These are phyloP conservation scores for Zaprionus nigranus DNA, from an alignment of 1,140 invertebrate species.

Conservation along the genomic window DNA sequence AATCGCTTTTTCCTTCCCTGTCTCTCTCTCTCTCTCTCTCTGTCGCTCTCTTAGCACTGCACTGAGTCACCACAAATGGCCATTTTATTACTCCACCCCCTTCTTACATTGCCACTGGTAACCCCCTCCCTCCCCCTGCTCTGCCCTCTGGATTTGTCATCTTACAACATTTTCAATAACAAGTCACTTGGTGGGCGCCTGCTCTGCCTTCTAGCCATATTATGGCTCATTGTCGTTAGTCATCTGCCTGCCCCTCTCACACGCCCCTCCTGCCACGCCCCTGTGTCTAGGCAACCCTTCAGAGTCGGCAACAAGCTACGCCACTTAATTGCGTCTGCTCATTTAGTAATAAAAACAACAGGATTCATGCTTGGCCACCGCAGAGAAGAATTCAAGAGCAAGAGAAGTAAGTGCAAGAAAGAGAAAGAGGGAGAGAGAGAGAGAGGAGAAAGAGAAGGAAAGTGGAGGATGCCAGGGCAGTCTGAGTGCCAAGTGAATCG, in stretches of 20 bases:
- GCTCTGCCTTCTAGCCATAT: constrained; percentile 2
- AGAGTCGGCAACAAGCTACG: constrained; percentile 24
- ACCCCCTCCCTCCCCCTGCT: not conserved
- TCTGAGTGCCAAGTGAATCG: constrained; percentile 27
- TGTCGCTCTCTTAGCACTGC: not conserved
- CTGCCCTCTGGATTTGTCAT: not conserved
- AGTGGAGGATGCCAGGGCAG: not conserved
- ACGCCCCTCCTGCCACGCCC: not conserved
- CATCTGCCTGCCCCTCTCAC: constrained; percentile 39
- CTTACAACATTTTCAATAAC: constrained; percentile 46
- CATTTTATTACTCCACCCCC: not conserved
- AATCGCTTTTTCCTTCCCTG: not conserved
- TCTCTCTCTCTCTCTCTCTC: not conserved
- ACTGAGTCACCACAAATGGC: constrained; percentile 49
- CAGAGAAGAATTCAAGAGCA: constrained; percentile 1
- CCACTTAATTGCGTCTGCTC: constrained; percentile 69
- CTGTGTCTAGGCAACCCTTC: constrained; percentile 33
- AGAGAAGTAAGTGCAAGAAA: not conserved
- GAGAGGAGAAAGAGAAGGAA: no score
- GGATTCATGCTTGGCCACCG: constrained; percentile 41
- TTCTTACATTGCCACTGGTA: no score
- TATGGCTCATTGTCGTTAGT: constrained; percentile 55
- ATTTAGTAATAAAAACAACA: constrained; percentile 65
- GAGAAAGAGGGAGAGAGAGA: no score
- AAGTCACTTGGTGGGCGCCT: constrained; percentile 20